These are phyloP conservation scores for Acipenser oxyrinchus DNA, from an alignment of 2,797 vertebrate species.

Conservation along the genomic window DNA sequence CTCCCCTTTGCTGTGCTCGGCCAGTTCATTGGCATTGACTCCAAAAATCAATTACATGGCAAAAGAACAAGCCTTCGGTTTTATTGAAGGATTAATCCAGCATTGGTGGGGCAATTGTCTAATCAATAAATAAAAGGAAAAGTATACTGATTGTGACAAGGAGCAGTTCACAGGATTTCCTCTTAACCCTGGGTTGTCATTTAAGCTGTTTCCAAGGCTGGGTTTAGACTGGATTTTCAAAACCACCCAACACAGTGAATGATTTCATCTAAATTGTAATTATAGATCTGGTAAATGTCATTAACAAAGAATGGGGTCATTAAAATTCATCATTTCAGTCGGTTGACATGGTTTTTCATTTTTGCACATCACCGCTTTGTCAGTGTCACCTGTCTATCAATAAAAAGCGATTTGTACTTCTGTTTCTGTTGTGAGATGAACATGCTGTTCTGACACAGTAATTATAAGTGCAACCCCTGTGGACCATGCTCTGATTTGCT, in stretches of 20 bases:
- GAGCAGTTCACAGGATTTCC: too few relatives aligned
- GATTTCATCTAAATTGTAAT: slow-evolving; percentile 39
- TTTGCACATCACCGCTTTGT: slow-evolving; percentile 24
- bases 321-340: slow-evolving; percentile 62
- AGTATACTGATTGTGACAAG: too few relatives aligned
- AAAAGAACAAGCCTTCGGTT: too few relatives aligned
- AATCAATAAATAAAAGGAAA: too few relatives aligned
- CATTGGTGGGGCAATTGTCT: too few relatives aligned
- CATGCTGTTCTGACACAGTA: slow-evolving; percentile 26
- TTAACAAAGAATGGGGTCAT: slow-evolving; percentile 42
- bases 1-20: too few relatives aligned
- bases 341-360: slow-evolving; percentile 45
- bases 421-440: slow-evolving; percentile 33
- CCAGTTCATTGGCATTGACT: too few relatives aligned
- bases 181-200: too few relatives aligned
- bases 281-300: slow-evolving; percentile 44
- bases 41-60: too few relatives aligned
- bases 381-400: slow-evolving; percentile 40
- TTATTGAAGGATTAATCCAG: too few relatives aligned
- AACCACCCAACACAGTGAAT: slow-evolving; percentile 28
- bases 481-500: slow-evolving; percentile 3
- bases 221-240: slow-evolving; percentile 38
- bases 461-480: slow-evolving; percentile 22
- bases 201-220: slow-evolving; percentile 10
- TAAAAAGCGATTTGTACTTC: slow-evolving; percentile 49